These are phyloP conservation scores for Eugnorisma glareosa DNA, from an alignment of 2,888 invertebrate species.

Conservation along the genomic window DNA sequence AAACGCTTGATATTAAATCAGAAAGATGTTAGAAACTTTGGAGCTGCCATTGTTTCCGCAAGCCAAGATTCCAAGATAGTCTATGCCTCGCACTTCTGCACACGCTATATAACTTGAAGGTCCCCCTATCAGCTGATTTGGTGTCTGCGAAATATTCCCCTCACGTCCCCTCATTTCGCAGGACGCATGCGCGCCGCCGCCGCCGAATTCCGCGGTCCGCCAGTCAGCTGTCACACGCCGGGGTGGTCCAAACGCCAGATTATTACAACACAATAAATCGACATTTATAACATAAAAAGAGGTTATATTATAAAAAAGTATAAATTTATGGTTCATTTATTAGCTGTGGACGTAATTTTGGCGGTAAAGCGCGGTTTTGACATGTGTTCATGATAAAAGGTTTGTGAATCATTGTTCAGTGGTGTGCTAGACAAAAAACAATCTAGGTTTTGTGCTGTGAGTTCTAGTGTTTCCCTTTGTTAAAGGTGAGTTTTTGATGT, in stretches of 20 bases:
- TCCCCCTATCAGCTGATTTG: conserved; percentile 63
- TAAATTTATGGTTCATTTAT: conserved; percentile 3
- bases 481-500: conserved; percentile 46
- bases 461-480: conserved; percentile 35
- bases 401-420: conserved; percentile 38
- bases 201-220: conserved; percentile 59
- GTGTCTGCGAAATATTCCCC: conserved; percentile 64
- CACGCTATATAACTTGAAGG: conserved; percentile 22
- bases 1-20: neutral
- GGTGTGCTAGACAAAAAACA: conserved; percentile 64
- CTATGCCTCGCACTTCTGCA: neutral
- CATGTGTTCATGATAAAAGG: neutral
- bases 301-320: conserved; percentile 50
- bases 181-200: conserved; percentile 77
- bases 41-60: neutral
- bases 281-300: conserved; percentile 50
- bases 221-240: conserved; percentile 83
- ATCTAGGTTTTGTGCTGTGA: conserved; percentile 51
- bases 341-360: conserved; percentile 33
- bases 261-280: conserved; percentile 46
- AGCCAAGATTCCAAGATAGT: neutral
- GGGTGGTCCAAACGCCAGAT: conserved; percentile 69
- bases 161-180: conserved; percentile 57
- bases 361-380: conserved; percentile 6
- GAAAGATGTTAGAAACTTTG: neutral